Evolutionary conservation across 2,797 vertebrate genomes (phyloP), one percentile per base, ranked within the genome.

Genomic region (Labeo calbasu): DNA sequence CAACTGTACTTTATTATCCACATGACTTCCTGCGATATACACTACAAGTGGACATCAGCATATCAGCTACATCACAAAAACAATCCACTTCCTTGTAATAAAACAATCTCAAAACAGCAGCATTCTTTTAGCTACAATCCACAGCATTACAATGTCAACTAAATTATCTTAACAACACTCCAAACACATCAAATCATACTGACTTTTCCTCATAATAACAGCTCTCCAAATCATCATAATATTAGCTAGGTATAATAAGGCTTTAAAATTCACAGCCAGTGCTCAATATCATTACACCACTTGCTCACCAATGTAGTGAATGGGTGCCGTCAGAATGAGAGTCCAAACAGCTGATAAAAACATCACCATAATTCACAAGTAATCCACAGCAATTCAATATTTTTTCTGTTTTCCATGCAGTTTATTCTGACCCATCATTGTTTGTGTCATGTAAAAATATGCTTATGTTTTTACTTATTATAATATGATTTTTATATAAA

Each of bases 1-100:
- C 13, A 21, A n/a, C 6, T 48, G 53, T 40, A 23, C 17, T 70
- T 71, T 57, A 71, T 81, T 71, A 55, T 81, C 61, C 25, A 59
- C 69, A 71, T 9, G 17, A 81, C n/a, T 43, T 48, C 51, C 32
- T 14, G 17, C 2, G 6, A 48, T 46, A 61, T 48, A 5, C 71
- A 28, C 51, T 19, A 14, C 50, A 25, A 57, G 12, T 70, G 32
- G 77, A 79, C 15, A 65, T 51, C 46, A 66, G 17, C 36, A 11
- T 63, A 48, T 65, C 77, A 79, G 59, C 77, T 51, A 14, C 57
- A 46, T 61, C 75, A 46, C 53, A 43, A 43, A 21, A 48, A 1
- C n/a, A 50, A 17, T 53, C 17, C 28, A 75, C 57, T 65, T 46
- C 59, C 43, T 46, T 28, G 11, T 32, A 36, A 57, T 76, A 76